Evolutionary conservation across 2,888 invertebrate species (phyloP), one percentile per base, ranked within the genome.

Genomic region (Celastrina argiolus): DNA sequence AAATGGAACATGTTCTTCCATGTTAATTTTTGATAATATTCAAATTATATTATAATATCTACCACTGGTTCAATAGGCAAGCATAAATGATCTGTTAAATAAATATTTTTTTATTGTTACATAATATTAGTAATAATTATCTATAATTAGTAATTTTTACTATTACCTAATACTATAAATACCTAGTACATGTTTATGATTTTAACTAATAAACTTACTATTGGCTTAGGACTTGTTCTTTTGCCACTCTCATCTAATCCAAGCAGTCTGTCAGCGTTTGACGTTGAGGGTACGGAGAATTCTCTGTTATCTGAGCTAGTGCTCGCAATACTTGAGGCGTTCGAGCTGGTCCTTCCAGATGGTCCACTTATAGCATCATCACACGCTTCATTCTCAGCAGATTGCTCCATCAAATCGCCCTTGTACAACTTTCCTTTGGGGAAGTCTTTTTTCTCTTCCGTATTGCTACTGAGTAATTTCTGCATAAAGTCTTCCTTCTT

Each of bases 401-500:
- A 70, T 58, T 75, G 78, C 69, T 78, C 77, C 69, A 77, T 75
- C 51, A 79, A 73, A 65, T 85, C 86, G 2, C 78, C 88, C 74
- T 87, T 90, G 74, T 90, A 90, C 70, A 90, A 73, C 72, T 88
- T 89, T 22, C 90, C 90, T 70, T 87, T 89, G 5, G 87, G 88
- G 75, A 85, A 86, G 67, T 85, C 83, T 71, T 87, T 88, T 69
- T 87, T 86, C 68, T 87, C 87, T 68, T 84, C 81, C 36, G 81
- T 79, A 68, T 83, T 83, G 71, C 85, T 87, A 73, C 74, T 83
- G 66, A 90, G 75, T 56, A 90, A 72, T 68, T 87, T 89, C 69
- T 88, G 85, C 91, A 90, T 90, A 68, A 90, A 89, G 73, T 90
- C 89, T 65, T 83, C 82, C 65, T 87, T 83, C 64, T 78, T 81